These are phyloP conservation scores for Melinaea menophilus DNA, from an alignment of 2,888 invertebrate species.

Conservation along the genomic window DNA sequence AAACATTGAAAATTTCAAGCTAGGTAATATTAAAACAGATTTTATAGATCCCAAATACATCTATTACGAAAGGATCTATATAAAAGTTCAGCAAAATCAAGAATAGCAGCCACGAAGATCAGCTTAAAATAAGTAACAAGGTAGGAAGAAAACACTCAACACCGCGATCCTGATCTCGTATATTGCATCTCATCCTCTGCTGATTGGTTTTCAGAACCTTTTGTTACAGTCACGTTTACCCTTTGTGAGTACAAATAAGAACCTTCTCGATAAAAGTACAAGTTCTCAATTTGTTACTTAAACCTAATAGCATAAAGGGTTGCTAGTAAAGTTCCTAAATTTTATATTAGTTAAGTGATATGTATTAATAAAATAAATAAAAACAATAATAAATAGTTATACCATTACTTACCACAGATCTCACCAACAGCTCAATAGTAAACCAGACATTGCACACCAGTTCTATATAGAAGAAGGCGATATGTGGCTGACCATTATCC, in stretches of 20 bases:
- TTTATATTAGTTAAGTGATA: too few relatives aligned
- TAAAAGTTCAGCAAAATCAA: not conserved
- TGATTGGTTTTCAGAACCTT: slow-evolving; percentile 2
- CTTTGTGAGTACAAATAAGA: slow-evolving; percentile 3
- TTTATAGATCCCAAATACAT: not conserved
- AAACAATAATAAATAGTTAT: not conserved
- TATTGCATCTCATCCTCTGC: not conserved
- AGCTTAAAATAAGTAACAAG: not conserved
- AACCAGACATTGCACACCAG: slow-evolving; percentile 97
- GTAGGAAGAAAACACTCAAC: not conserved
- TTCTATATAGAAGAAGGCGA: slow-evolving; percentile 94
- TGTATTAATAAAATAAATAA: too few relatives aligned
- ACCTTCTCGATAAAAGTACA: not conserved
- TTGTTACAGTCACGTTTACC: slow-evolving; percentile 6
- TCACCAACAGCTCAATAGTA: slow-evolving; percentile 92
- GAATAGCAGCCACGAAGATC: not conserved
- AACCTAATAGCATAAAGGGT: too few relatives aligned
- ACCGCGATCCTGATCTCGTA: not conserved
- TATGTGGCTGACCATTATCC: slow-evolving; percentile 79
- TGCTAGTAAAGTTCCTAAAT: too few relatives aligned
- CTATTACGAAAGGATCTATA: not conserved
- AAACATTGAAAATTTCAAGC: too few relatives aligned
- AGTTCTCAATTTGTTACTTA: not conserved
- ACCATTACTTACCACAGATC: slow-evolving; percentile 87
- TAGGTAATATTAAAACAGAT: too few relatives aligned